Conservation (phyloP, 2,797 vertebrate genomes). For the Gila robusta region DNA sequence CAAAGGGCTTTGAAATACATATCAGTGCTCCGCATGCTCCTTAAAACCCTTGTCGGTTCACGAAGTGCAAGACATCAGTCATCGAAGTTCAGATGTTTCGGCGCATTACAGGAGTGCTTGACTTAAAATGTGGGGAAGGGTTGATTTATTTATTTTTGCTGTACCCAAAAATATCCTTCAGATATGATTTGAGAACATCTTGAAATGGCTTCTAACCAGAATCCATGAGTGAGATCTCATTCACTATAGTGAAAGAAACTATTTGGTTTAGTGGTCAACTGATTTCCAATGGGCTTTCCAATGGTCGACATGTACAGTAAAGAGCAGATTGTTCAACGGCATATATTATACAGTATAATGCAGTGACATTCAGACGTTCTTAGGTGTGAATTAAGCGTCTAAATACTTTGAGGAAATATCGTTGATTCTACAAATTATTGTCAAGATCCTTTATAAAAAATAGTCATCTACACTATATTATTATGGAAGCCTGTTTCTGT, state of each 20-base stretch:
- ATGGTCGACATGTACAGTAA: neutral
- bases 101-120: conserved; percentile 35
- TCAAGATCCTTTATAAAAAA: neutral
- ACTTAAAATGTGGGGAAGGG: neutral
- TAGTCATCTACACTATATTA: neutral
- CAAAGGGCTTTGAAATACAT: conserved; percentile 60
- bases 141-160: neutral
- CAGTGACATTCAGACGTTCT: neutral
- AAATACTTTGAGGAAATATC: neutral
- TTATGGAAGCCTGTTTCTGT: neutral
- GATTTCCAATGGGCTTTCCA: neutral
- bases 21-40: conserved; percentile 55
- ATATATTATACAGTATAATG: neutral
- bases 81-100: conserved; percentile 56
- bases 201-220: conserved; percentile 32
- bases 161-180: neutral
- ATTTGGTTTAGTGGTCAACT: conserved; percentile 1
- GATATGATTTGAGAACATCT: conserved; percentile 30
- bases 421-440: neutral
- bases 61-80: conserved; percentile 57
- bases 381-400: neutral
- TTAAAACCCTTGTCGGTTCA: conserved; percentile 63
- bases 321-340: too few species aligned
- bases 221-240: neutral
- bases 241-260: conserved; percentile 21